Conservation (phyloP, 2,113 vertebrate genomes). For the Myodes glareolus region DNA sequence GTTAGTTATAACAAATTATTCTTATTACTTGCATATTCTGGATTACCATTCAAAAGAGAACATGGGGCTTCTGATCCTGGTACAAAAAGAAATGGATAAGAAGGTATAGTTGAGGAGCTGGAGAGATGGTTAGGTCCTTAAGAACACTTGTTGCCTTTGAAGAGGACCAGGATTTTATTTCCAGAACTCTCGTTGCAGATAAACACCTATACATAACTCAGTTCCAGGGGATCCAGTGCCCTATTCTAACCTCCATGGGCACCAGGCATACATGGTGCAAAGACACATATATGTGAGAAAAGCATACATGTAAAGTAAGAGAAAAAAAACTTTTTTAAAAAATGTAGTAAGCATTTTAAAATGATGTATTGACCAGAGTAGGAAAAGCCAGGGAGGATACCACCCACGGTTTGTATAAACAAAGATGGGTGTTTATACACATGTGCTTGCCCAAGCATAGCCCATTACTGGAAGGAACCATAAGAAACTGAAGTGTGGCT, state of each 20-base stretch:
- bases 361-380: too few relatives aligned
- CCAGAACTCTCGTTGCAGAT: background rate
- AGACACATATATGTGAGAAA: background rate
- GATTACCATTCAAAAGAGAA: background rate
- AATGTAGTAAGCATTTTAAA: background rate
- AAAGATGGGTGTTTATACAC: too few relatives aligned
- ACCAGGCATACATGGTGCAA: background rate
- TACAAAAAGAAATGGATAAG: background rate
- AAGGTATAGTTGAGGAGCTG: background rate
- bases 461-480: background rate
- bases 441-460: fast-evolving
- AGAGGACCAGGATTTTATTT: background rate
- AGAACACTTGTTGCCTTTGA: background rate
- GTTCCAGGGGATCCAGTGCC: background rate
- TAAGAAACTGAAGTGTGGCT: background rate
- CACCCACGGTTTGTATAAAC: background rate
- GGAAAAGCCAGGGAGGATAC: background rate
- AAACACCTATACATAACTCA: background rate
- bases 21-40: background rate
- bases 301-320: background rate
- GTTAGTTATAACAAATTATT: background rate
- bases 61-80: background rate
- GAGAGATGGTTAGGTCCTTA: background rate
- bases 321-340: background rate
- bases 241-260: background rate